These are phyloP conservation scores for Globicephala melas DNA, from an alignment of 2,113 vertebrate species.

Conservation along the genomic window DNA sequence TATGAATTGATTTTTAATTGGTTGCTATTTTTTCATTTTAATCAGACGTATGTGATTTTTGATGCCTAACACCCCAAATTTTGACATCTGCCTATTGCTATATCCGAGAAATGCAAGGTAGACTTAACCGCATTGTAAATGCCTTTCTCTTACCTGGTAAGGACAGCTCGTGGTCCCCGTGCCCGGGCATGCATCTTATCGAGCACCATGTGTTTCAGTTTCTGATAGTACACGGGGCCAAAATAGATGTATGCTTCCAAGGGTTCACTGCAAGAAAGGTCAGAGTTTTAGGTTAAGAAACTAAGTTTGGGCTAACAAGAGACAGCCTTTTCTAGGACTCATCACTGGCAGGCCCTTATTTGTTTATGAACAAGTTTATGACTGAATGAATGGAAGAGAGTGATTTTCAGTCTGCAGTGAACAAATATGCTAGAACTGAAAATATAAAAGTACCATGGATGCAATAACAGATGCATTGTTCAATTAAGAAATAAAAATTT, in stretches of 20 bases:
- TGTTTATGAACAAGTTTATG: neutral
- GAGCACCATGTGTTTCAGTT: constrained; percentile 98
- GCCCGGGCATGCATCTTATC: constrained; percentile 99
- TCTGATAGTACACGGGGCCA: constrained; percentile 98
- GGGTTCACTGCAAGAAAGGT: constrained; percentile 87
- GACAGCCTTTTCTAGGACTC: neutral
- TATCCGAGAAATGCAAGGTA: rapidly evolving
- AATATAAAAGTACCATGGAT: neutral
- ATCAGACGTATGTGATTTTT: neutral
- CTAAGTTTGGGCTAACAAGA: neutral
- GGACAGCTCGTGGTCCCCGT: constrained; percentile 95
- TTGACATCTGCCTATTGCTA: neutral
- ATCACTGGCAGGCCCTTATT: neutral
- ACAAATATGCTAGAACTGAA: neutral
- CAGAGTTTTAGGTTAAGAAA: neutral
- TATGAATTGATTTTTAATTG: neutral
- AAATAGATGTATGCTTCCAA: constrained; percentile 99
- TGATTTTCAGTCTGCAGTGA: neutral
- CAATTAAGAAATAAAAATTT: neutral
- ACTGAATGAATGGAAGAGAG: neutral
- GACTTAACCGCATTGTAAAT: neutral
- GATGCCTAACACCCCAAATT: neutral
- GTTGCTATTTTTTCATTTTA: neutral
- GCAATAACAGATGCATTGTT: neutral
- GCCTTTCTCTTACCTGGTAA: constrained; percentile 89